These are phyloP conservation scores for Rynchops niger DNA, from an alignment of 2,113 vertebrate genomes.

Conservation along the genomic window DNA sequence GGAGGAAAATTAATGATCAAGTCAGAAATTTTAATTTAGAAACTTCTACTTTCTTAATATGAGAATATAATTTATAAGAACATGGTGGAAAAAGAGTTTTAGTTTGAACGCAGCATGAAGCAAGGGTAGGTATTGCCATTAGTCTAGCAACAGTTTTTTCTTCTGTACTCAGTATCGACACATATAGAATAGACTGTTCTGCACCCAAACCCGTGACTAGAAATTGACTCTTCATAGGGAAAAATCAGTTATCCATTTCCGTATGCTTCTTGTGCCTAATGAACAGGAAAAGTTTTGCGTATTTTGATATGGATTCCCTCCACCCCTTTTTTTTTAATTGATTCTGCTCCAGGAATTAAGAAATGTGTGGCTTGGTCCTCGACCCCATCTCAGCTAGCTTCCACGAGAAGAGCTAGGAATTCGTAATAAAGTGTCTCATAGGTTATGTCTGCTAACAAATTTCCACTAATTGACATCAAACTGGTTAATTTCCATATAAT, in stretches of 20 bases:
- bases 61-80: not conserved
- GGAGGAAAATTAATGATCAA: not conserved
- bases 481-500: slow-evolving; percentile 83
- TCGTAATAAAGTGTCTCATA: slow-evolving; percentile 59
- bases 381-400: slow-evolving; percentile 7
- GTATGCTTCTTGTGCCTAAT: slow-evolving; percentile 46
- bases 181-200: not conserved
- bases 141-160: not conserved
- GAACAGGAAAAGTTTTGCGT: not conserved
- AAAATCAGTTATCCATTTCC: slow-evolving; percentile 31
- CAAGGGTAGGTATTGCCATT: not conserved
- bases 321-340: not conserved
- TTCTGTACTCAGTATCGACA: not conserved
- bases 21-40: slow-evolving; percentile 17
- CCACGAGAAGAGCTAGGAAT: slow-evolving; percentile 16
- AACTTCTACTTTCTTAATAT: not conserved
- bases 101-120: not conserved
- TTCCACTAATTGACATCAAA: slow-evolving; percentile 82
- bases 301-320: slow-evolving; percentile 17
- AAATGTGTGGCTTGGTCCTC: not conserved
- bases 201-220: not conserved
- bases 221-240: not conserved
- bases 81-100: not conserved
- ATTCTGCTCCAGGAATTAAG: not conserved
- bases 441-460: slow-evolving; percentile 76